Percentiles rank a stretch among this genome's conserved stretches.
phyloP scores from a whole-genome alignment of 2,797 vertebrate genomes.

The Eulemur coronatus region DNA sequence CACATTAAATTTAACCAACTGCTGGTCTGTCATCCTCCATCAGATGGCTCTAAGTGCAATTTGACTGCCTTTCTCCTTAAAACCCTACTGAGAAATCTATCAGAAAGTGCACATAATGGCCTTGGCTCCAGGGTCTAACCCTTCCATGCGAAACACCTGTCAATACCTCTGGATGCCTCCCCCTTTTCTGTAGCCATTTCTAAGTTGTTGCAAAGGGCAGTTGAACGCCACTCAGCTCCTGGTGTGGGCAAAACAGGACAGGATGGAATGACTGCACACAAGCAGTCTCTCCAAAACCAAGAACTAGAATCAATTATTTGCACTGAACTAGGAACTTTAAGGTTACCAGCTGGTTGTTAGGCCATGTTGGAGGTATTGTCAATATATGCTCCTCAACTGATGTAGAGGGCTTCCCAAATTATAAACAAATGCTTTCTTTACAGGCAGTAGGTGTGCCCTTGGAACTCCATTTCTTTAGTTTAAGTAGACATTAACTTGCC shows the following conservation, averaged over 20 bases:
- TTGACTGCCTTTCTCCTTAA: background rate
- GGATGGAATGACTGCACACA: background rate
- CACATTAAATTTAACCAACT: background rate
- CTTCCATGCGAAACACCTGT: background rate
- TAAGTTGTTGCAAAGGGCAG: background rate
- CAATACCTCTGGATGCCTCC: background rate
- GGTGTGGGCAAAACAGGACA: background rate
- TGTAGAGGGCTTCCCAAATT: background rate
- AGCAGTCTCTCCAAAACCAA: background rate
- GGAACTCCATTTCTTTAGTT: background rate
- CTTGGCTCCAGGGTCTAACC: background rate
- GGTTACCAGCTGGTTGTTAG: background rate
- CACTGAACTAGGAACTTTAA: background rate
- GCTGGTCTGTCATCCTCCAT: background rate
- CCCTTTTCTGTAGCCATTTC: background rate
- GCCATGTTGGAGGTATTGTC: background rate
- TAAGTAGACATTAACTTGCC: background rate
- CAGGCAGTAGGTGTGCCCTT: background rate
- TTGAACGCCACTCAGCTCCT: background rate
- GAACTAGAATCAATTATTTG: background rate
- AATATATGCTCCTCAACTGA: background rate
- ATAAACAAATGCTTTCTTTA: background rate
- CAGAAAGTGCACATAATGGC: background rate
- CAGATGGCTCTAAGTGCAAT: background rate
- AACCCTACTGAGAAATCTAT: background rate